These are phyloP conservation scores for Drosophila limbata DNA, from an alignment of 2,888 invertebrate species.

Conservation along the genomic window DNA sequence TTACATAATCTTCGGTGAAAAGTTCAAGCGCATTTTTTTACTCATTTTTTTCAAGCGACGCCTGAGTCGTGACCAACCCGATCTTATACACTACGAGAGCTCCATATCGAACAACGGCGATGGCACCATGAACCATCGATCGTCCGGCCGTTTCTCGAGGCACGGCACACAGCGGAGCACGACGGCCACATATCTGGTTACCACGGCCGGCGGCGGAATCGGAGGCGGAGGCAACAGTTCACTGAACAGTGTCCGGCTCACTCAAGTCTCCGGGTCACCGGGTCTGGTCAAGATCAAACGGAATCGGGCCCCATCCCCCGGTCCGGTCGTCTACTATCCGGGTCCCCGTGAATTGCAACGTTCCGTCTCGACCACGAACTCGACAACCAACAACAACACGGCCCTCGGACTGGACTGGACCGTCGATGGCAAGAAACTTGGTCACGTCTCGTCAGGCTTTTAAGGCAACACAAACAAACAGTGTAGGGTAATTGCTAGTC, in stretches of 20 bases:
- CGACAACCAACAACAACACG: slow-evolving; percentile 81
- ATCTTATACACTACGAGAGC: slow-evolving; percentile 93
- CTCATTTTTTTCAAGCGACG: slow-evolving; percentile 91
- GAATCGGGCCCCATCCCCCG: slow-evolving; percentile 85
- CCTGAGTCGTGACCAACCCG: slow-evolving; percentile 89
- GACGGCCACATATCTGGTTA: slow-evolving; percentile 78
- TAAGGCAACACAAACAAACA: slow-evolving; percentile 53
- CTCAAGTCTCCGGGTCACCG: slow-evolving; percentile 74
- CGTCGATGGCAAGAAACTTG: slow-evolving; percentile 82
- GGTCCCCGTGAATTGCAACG: slow-evolving; percentile 83
- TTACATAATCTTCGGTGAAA: slow-evolving; percentile 98
- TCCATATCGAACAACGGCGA: slow-evolving; percentile 93
- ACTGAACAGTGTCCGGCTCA: slow-evolving; percentile 83
- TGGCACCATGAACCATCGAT: slow-evolving; percentile 87
- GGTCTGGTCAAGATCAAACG: slow-evolving; percentile 83
- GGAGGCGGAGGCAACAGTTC: slow-evolving; percentile 53
- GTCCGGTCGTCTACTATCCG: slow-evolving; percentile 86
- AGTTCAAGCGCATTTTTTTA: slow-evolving; percentile 95
- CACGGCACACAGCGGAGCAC: slow-evolving; percentile 86
- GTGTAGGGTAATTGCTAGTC: slow-evolving; percentile 31
- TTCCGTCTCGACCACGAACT: slow-evolving; percentile 73
- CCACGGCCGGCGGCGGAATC: slow-evolving; percentile 61
- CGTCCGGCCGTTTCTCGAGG: slow-evolving; percentile 87
- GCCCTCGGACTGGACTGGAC: slow-evolving; percentile 83
- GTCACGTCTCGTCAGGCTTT: slow-evolving; percentile 84